phyloP scores from a whole-genome alignment of 2,113 vertebrate species.

The Trachemys scripta region DNA sequence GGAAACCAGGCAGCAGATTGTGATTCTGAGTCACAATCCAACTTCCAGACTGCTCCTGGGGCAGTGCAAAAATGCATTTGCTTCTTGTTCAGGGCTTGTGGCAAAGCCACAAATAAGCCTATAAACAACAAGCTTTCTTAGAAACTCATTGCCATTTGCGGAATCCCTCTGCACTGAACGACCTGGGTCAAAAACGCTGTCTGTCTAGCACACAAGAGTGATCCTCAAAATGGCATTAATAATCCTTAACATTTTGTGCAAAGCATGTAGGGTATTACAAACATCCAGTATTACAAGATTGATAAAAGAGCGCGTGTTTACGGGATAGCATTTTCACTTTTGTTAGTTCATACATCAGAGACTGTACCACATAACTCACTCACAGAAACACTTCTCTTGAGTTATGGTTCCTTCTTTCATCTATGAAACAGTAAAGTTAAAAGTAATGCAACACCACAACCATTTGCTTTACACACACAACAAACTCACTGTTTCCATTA shows the following conservation, averaged over 20 bases:
- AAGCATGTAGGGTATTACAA: background rate
- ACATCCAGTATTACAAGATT: background rate
- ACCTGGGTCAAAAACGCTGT: background rate
- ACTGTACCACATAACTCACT: background rate
- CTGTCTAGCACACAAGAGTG: background rate
- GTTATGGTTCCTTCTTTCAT: constrained; percentile 6
- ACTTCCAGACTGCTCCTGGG: background rate
- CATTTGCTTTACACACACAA: background rate
- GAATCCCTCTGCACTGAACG: background rate
- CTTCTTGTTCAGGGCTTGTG: background rate
- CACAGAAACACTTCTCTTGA: background rate
- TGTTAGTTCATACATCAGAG: background rate
- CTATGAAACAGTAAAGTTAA: constrained; percentile 13
- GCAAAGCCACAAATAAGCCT: background rate
- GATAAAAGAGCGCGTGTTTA: constrained; percentile 11
- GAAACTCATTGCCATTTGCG: background rate
- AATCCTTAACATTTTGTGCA: constrained; percentile 6
- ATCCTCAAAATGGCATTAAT: background rate
- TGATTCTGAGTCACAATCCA: background rate
- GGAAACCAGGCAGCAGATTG: background rate
- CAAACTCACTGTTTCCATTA: background rate
- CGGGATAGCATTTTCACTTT: background rate
- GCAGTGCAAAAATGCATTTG: background rate
- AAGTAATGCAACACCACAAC: background rate
- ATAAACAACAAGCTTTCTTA: background rate